phyloP scores from a whole-genome alignment of 2,113 vertebrate species.

The Benitochromis conjunctus region DNA sequence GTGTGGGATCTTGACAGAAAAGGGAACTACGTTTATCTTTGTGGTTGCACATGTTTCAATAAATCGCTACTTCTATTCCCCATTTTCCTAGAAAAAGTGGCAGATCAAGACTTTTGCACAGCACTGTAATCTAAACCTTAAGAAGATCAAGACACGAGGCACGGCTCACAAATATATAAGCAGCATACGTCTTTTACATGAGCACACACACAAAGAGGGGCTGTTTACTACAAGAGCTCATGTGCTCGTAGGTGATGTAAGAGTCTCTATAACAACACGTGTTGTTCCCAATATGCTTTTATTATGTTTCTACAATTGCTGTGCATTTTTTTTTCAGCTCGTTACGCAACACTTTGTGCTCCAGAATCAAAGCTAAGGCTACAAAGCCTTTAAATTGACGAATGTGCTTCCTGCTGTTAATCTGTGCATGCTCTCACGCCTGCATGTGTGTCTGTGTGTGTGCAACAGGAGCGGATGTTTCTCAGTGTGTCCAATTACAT shows the following conservation, averaged over 20 bases:
- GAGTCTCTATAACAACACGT: neutral
- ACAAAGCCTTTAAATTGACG: constrained; percentile 1
- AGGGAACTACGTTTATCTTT: neutral
- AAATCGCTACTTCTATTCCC: neutral
- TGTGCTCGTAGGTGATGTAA: constrained; percentile 16
- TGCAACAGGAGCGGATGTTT: constrained; percentile 84
- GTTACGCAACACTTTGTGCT: constrained; percentile 4
- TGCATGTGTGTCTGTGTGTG: neutral
- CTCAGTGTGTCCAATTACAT: constrained; percentile 92
- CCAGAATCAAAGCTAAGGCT: constrained; percentile 16
- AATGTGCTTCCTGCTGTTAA: neutral
- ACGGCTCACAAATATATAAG: neutral
- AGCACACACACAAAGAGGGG: neutral
- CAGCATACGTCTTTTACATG: neutral
- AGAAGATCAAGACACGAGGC: neutral
- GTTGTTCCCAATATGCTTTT: constrained; percentile 9
- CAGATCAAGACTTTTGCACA: neutral
- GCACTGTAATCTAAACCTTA: neutral
- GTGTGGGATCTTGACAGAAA: neutral
- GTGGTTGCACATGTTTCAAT: neutral
- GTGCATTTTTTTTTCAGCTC: neutral
- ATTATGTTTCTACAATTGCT: neutral
- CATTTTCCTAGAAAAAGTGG: neutral
- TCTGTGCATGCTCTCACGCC: neutral
- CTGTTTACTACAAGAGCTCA: neutral